A percentile compares a stretch with the other conserved stretches of the same genome.
Evolutionary conservation across 2,888 invertebrate genomes (phyloP).

Genomic region (Drosophila kanekoi): DNA sequence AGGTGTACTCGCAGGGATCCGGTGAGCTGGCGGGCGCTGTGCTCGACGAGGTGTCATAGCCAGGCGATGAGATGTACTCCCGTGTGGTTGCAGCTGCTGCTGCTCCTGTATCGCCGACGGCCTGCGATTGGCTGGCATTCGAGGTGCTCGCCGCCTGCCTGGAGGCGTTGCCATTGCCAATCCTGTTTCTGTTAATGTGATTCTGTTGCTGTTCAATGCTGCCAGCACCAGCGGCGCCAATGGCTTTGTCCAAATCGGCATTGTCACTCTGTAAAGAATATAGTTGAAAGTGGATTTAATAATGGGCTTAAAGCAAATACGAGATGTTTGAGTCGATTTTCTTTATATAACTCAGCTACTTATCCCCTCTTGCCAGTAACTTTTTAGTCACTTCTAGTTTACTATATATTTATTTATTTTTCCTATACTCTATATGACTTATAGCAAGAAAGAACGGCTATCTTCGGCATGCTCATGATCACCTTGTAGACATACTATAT

Average conservation of each 20-base stretch:
- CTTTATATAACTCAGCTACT: too few species aligned
- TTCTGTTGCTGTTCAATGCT: slow-evolving; percentile 63
- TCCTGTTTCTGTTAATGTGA: slow-evolving; percentile 70
- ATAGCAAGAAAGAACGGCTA: too few species aligned
- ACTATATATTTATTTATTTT: too few species aligned
- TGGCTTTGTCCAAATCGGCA: slow-evolving; percentile 85
- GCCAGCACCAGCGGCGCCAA: slow-evolving; percentile 48
- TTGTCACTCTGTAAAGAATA: slow-evolving; percentile 86
- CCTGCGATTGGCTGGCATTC: slow-evolving; percentile 29
- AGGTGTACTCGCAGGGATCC: slow-evolving; percentile 92
- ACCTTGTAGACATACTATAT: too few species aligned
- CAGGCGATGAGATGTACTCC: slow-evolving; percentile 85
- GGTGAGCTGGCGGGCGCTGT: slow-evolving; percentile 89
- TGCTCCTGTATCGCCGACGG: slow-evolving; percentile 23
- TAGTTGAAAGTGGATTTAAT: not conserved
- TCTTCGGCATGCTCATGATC: too few species aligned
- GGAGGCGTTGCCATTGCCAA: slow-evolving; percentile 32
- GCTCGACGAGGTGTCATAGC: slow-evolving; percentile 89
- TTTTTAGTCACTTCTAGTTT: too few species aligned
- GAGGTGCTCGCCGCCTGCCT: slow-evolving; percentile 55
- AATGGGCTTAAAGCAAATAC: not conserved
- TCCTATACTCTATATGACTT: too few species aligned
- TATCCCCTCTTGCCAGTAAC: too few species aligned
- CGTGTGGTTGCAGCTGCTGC: slow-evolving; percentile 64
- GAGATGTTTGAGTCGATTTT: too few species aligned